Base-by-base conservation (phyloP, 2,797 vertebrate genomes). In the Tapera naevia region DNA sequence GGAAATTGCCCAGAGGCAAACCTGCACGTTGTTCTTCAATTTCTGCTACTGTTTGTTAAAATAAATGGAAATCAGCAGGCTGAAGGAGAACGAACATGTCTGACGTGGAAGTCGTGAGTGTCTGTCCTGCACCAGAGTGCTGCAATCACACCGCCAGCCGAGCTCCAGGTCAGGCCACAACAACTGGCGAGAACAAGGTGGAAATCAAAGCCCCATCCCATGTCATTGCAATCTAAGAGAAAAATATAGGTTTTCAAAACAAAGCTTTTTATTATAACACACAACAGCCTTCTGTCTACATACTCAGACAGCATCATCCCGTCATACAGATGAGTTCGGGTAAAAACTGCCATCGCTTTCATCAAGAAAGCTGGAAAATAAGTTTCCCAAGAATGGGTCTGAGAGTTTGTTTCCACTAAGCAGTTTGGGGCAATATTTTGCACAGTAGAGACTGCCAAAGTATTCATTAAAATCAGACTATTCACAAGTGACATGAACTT, bases 221-320 rank as follows among this genome's bases (percentile, higher is more conserved):
- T 17, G 61, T 56, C 80, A 91, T 46, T 3, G 10, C 25, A 64
- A 41, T n/a, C 65, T 6, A 66, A 48, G 67, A 79, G 86, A 66
- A 93, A 94, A 89, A 78, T 17, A 75, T 39, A 73, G 78, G 82
- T 85, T 93, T 94, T 89, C 78, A 83, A 91, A 93, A 86, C 46
- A 65, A 83, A 92, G 84, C 60, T 91, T 86, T 88, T 80, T 35
- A 83, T 80, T 69, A 9, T 9, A 56, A 83, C 10, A 1, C 54
- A 57, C 48, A 39, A 60, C 41, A 50, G 48, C n/a, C 41, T 80
- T 30, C 92, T 43, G 56, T 65, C 75, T 74, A 56, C 16, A 4
- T 18, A 64, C 69, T 66, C 66, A 80, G 48, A 70, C 7, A 2
- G 21, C 1, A 17, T 16, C 37, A 83, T 32, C n/a, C 72, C 67